Evolutionary conservation across 2,888 invertebrate species (phyloP).

Genomic region (Drosophila gaucha): DNA sequence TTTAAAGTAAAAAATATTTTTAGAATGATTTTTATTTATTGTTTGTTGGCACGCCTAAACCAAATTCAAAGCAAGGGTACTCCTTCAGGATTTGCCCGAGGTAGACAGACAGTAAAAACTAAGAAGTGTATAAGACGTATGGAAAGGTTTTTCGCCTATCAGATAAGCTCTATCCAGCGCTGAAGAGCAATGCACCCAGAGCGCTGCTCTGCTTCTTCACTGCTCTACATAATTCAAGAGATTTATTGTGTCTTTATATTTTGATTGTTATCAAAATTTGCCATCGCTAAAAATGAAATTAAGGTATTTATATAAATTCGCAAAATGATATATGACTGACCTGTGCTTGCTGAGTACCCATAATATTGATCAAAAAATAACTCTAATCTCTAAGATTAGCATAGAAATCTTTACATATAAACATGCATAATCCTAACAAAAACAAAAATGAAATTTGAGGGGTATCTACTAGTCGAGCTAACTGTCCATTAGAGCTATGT

Average conservation of each 20-base stretch:
- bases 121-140: no score
- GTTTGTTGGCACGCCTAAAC: background rate
- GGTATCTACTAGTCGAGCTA: background rate
- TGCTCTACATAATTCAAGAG: no score
- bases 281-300: background rate
- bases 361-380: background rate
- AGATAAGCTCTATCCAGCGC: no score
- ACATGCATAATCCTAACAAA: no score
- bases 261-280: conserved; percentile 1
- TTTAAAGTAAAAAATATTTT: background rate
- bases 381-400: background rate
- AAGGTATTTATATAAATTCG: background rate
- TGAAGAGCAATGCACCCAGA: no score
- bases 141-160: no score
- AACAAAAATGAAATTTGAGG: no score
- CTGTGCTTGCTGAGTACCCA: background rate
- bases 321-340: conserved; percentile 1
- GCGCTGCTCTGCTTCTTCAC: background rate
- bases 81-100: no score
- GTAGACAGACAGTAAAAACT: no score
- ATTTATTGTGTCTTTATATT: background rate
- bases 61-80: background rate
- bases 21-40: background rate
- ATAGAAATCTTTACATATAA: no score
- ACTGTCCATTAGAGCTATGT: background rate